Base-by-base conservation (phyloP, 2,888 invertebrate species). In the Phyllotreta cruciferae region DNA sequence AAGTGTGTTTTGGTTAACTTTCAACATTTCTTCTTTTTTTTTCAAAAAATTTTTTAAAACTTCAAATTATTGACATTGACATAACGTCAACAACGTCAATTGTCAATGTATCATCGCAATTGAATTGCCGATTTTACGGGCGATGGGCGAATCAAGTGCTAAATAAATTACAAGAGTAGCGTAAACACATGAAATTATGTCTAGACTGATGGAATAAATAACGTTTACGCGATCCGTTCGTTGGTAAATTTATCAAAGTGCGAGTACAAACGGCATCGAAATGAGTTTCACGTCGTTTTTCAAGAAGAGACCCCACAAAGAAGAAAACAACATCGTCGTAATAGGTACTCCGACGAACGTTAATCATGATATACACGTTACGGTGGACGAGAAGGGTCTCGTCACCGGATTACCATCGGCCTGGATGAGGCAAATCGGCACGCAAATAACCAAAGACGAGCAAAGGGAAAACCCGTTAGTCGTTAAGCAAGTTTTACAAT, bases 391-490 rank as follows among this genome's bases (percentile, higher is more conserved):
- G 6, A 93, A 94, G 0, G 95, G 96, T 0, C 87, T 90, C 79
- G 82, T 96, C 72, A 92, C 92, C 73, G 96, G 96, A 0, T 83
- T 97, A 47, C 96, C 96, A 0, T 85, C 88, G 37, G 87, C 93
- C 35, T 95, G 95, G 95, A 82, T 89, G 62, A 83, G 89, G 53
- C 84, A 93, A 56, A 85, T 96, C 71, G 89, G 92, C 75, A 87
- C 90, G 10, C 92, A 94, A 78, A 92, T 96, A 69, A 91, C 93
- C 39, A 88, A 90, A 73, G 91, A 90, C 42, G 96, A 96, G 78
- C 94, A 95, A 81, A 87, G 90, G 79, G 89, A 94, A 74, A 93
- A 97, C 82, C 96, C 96, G 1, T 88, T 90, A 74, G 95, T 95
- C 39, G 94, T 94, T 1, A 87, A 94, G 60, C 92, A 94, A 77